Conservation (phyloP, 2,797 vertebrate genomes). For the Streptopelia turtur region DNA sequence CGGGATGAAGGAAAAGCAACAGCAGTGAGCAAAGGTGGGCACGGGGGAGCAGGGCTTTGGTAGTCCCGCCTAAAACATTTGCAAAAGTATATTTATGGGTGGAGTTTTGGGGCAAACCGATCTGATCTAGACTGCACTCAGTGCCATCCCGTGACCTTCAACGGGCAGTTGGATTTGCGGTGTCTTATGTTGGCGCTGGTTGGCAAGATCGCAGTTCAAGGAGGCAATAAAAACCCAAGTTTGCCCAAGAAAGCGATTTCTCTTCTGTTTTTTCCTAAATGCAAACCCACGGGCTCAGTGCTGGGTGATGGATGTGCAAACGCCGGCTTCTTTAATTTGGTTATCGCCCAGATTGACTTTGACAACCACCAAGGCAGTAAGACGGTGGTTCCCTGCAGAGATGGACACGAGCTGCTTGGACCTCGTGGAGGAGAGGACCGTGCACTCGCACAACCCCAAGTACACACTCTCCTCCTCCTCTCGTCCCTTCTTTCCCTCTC, state of each 20-base stretch:
- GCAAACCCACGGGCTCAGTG: background rate
- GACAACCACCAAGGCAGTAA: background rate
- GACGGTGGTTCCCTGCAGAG: background rate
- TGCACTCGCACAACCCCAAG: background rate
- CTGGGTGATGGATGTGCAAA: background rate
- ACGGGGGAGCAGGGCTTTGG: background rate
- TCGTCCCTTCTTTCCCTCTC: background rate
- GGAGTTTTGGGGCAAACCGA: background rate
- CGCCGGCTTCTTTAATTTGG: background rate
- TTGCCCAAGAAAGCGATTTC: background rate
- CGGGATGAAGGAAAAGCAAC: background rate
- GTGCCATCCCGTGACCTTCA: background rate
- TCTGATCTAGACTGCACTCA: background rate
- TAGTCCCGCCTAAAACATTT: background rate
- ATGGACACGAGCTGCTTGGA: background rate
- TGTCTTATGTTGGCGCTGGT: background rate
- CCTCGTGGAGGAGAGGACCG: background rate
- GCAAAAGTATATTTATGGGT: accelerated
- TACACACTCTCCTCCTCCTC: background rate
- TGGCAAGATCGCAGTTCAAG: background rate
- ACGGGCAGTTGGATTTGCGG: background rate
- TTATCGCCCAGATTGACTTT: background rate
- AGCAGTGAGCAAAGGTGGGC: background rate
- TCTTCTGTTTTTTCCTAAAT: background rate
- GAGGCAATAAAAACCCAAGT: background rate